phyloP scores from a whole-genome alignment of 2,113 vertebrate genomes.

The Acanthochromis polyacanthus region DNA sequence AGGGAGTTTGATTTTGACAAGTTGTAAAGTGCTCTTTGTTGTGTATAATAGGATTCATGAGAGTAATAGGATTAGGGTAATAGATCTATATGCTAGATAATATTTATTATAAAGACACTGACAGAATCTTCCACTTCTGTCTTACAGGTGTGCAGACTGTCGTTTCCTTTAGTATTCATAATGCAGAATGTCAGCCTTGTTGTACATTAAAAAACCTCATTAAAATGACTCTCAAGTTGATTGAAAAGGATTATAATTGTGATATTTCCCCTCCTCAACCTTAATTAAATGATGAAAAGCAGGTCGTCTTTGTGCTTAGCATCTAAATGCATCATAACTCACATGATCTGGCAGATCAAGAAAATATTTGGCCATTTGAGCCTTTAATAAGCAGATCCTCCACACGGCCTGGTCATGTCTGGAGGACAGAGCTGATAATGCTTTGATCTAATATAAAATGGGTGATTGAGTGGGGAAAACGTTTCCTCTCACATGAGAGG shows the following conservation, averaged over 20 bases:
- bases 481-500: conserved; percentile 45
- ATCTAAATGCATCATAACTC: background rate
- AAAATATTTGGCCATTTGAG: conserved; percentile 10
- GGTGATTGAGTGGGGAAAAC: conserved; percentile 60
- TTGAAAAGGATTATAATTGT: background rate
- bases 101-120: no score
- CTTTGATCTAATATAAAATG: conserved; percentile 64
- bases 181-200: background rate
- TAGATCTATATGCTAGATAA: background rate
- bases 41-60: conserved; percentile 5
- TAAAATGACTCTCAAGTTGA: background rate
- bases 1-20: conserved; percentile 11
- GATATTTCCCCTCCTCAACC: background rate
- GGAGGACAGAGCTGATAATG: conserved; percentile 42
- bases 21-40: conserved; percentile 10
- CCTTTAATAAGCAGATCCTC: conserved; percentile 33
- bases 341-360: conserved; percentile 5
- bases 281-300: background rate
- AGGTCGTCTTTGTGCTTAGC: background rate
- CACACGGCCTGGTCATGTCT: conserved; percentile 36
- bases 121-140: no score
- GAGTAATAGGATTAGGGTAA: background rate
- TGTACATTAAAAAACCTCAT: background rate
- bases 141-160: background rate
- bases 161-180: background rate